Percentiles rank a stretch among this genome's conserved stretches.
Evolutionary conservation across 1,140 invertebrate species (phyloP).

Genomic region (Portunus trituberculatus): DNA sequence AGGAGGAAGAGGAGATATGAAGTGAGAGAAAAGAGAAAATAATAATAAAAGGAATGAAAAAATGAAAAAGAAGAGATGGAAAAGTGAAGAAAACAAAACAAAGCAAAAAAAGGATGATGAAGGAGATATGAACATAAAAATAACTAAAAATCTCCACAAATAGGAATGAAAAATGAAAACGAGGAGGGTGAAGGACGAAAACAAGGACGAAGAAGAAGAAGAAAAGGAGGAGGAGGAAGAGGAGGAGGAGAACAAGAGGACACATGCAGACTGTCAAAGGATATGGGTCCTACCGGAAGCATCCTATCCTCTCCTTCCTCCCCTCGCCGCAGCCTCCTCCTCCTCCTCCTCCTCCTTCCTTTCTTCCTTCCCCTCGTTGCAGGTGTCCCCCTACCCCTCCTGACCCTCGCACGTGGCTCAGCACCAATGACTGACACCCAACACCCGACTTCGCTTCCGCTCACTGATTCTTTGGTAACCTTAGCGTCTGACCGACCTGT

Average conservation of each 20-base stretch:
- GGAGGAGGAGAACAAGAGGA: background rate
- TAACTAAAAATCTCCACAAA: too few species aligned
- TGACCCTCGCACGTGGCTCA: constrained; percentile 26
- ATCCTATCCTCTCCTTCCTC: background rate
- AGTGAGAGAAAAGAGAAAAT: too few species aligned
- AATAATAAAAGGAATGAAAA: too few species aligned
- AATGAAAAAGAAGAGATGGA: too few species aligned
- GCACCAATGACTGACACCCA: constrained; percentile 45
- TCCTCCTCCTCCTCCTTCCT: background rate
- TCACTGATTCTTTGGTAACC: constrained; percentile 8
- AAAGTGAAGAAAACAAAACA: background rate
- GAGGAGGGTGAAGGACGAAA: too few species aligned
- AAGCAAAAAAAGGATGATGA: background rate
- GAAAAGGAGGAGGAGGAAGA: background rate
- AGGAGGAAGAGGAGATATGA: too few species aligned
- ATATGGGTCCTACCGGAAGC: background rate
- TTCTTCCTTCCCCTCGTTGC: background rate
- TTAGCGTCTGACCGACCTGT: background rate
- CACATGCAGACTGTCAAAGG: background rate
- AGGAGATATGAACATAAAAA: background rate
- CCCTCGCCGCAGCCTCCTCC: background rate
- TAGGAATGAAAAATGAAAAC: too few species aligned
- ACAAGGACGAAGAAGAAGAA: background rate
- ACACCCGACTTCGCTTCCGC: constrained; percentile 45
- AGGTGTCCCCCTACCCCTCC: background rate